Conservation (phyloP, 1,140 invertebrate species). For the Cotesia vestalis region DNA sequence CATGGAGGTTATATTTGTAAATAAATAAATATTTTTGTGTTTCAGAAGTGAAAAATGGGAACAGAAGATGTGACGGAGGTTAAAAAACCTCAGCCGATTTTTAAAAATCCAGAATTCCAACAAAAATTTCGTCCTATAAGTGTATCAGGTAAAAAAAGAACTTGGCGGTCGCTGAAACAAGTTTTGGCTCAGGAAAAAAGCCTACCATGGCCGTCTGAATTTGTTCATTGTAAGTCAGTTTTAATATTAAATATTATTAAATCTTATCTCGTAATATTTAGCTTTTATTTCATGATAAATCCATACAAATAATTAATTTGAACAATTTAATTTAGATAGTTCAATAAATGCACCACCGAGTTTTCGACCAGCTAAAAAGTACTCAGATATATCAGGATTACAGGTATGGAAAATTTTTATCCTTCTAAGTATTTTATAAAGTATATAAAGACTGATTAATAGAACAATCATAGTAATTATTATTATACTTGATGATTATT, state of each 20-base stretch:
- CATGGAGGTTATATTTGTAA: conserved; percentile 3
- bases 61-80: conserved; percentile 54
- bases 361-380: conserved; percentile 90
- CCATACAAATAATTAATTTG: conserved; percentile 1
- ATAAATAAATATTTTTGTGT: neutral
- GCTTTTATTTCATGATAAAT: neutral
- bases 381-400: conserved; percentile 90
- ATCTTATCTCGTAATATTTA: too few species aligned
- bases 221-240: conserved; percentile 73
- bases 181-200: conserved; percentile 77
- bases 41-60: conserved; percentile 50
- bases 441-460: too few species aligned
- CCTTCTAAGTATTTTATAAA: too few species aligned
- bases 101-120: conserved; percentile 61
- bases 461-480: too few species aligned
- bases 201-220: conserved; percentile 74
- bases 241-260: conserved; percentile 14
- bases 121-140: conserved; percentile 62
- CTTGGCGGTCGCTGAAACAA: conserved; percentile 82
- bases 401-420: conserved; percentile 54
- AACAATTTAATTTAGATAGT: conserved; percentile 69
- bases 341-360: conserved; percentile 90
- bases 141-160: conserved; percentile 73
- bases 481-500: too few species aligned
- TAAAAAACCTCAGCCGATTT: conserved; percentile 54